Evolutionary conservation across 1,140 invertebrate species (phyloP).

Genomic region (Triops cancriformis): DNA sequence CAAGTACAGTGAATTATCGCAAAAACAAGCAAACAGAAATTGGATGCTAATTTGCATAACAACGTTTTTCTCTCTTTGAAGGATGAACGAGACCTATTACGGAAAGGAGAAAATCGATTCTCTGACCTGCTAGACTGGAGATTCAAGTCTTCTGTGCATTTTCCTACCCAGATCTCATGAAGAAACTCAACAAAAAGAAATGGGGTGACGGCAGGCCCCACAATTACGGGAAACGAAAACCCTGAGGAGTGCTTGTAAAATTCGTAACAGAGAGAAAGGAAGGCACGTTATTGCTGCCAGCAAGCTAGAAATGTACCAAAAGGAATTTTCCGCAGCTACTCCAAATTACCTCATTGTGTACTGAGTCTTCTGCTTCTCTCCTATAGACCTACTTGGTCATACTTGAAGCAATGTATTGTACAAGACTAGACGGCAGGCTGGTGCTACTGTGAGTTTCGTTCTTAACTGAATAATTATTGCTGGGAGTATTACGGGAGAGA

Average conservation of each 20-base stretch:
- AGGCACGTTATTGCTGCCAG: not conserved
- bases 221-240: not conserved
- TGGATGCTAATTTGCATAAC: not conserved
- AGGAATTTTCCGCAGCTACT: too few species aligned
- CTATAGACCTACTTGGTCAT: too few species aligned
- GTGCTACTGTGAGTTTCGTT: not conserved
- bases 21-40: not conserved
- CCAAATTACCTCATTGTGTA: too few species aligned
- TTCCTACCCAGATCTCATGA: not conserved
- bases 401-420: too few species aligned
- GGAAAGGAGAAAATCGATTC: not conserved
- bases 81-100: not conserved
- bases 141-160: not conserved
- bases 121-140: not conserved
- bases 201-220: not conserved
- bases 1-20: not conserved
- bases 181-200: not conserved
- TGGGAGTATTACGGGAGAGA: not conserved
- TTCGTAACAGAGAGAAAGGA: not conserved
- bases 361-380: too few species aligned
- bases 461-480: not conserved
- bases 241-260: not conserved
- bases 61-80: not conserved
- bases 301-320: too few species aligned
- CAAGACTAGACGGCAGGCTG: too few species aligned